Evolutionary conservation across 2,797 vertebrate species (phyloP).

Genomic region (Malacoraja senta): DNA sequence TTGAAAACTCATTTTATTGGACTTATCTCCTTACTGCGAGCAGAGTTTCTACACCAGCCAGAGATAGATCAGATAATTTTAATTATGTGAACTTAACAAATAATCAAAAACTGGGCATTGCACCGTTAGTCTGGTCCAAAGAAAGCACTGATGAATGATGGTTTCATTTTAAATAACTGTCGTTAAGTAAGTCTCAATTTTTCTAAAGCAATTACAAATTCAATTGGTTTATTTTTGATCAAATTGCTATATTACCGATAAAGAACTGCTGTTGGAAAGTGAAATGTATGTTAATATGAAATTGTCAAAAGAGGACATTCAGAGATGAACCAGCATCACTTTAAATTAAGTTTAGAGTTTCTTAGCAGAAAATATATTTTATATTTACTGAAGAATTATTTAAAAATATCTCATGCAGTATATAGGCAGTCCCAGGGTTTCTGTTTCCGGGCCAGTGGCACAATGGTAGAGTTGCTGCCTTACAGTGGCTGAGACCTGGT

Average conservation of each 20-base stretch:
- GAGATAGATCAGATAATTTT: background rate
- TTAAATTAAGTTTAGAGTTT: background rate
- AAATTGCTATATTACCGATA: background rate
- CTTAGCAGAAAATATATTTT: background rate
- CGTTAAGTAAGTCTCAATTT: too few relatives aligned
- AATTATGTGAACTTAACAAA: background rate
- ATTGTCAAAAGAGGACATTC: background rate
- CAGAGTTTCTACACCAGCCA: background rate
- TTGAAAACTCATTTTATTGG: background rate
- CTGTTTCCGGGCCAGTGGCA: too few relatives aligned
- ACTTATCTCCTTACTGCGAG: background rate
- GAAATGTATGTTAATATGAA: background rate
- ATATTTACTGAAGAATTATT: background rate
- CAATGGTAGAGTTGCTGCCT: too few relatives aligned
- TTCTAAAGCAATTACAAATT: background rate
- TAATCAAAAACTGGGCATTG: background rate
- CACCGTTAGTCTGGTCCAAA: background rate
- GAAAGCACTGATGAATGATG: background rate
- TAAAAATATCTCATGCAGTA: background rate
- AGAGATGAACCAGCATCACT: background rate
- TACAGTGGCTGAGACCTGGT: too few relatives aligned
- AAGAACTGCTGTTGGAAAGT: background rate
- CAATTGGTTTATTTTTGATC: background rate
- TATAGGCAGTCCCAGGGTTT: too few relatives aligned
- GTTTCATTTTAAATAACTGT: too few relatives aligned